Conservation (phyloP, 2,113 vertebrate species). For the Phylloscopus whistleri region DNA sequence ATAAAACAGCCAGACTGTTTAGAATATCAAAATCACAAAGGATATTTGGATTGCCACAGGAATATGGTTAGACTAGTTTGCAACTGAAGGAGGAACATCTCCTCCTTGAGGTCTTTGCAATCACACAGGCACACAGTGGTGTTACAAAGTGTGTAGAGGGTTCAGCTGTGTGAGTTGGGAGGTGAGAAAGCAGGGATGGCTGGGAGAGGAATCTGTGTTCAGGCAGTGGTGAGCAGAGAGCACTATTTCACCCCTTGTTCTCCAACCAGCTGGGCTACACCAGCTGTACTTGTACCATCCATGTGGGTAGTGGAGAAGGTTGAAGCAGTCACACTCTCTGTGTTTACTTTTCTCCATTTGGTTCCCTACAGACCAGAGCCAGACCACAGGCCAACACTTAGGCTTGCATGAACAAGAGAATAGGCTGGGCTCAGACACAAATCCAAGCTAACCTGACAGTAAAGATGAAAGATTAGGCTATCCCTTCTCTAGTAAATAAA, state of each 20-base stretch:
- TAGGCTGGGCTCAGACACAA: not conserved
- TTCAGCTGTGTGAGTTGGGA: accelerated
- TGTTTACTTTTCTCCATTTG: not conserved
- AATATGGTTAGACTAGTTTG: not conserved
- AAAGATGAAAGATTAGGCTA: not conserved
- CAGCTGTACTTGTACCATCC: accelerated
- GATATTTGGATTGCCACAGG: not conserved
- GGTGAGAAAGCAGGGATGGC: not conserved
- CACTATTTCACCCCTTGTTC: not conserved
- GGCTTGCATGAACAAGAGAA: not conserved
- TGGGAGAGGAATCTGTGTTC: not conserved
- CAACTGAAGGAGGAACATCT: not conserved
- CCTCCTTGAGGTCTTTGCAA: not conserved
- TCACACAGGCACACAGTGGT: accelerated
- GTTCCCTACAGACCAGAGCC: not conserved
- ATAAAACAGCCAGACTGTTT: not conserved
- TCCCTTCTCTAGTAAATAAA: not conserved
- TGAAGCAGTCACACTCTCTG: not conserved
- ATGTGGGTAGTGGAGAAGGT: not conserved
- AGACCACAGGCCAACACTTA: not conserved
- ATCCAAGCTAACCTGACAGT: not conserved
- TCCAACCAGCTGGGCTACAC: not conserved
- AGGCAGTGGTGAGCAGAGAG: not conserved
- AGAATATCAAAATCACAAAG: not conserved
- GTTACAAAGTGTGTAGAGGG: not conserved